phyloP scores from a whole-genome alignment of 23 tunicate species.

The Oikopleura dioica region DNA sequence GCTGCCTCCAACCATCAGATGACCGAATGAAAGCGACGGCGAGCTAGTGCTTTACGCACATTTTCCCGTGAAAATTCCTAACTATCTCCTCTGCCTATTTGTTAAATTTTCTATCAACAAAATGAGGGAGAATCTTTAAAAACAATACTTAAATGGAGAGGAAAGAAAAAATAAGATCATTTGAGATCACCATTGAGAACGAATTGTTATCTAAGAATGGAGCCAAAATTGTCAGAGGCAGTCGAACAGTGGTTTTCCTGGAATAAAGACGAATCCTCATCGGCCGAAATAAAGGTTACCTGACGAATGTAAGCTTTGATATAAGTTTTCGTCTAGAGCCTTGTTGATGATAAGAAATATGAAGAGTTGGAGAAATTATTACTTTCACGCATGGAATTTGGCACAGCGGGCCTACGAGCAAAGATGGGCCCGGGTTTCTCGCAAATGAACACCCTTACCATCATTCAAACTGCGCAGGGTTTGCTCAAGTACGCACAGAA shows the following conservation, averaged over 20 bases:
- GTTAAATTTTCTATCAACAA: no score
- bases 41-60: no score
- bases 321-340: no score
- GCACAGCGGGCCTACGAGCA: constrained; percentile 87
- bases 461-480: constrained; percentile 84
- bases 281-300: no score
- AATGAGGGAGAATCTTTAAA: no score
- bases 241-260: neutral
- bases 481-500: neutral
- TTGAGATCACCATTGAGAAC: neutral
- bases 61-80: no score
- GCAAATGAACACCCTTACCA: constrained; percentile 74
- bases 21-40: no score
- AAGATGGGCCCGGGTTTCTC: constrained; percentile 86
- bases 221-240: neutral
- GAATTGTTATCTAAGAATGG: neutral
- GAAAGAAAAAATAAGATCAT: no score
- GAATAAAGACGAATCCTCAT: neutral
- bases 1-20: no score
- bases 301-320: no score
- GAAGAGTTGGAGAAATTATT: constrained; percentile 27
- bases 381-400: constrained; percentile 62
- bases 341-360: constrained; percentile 23
- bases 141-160: no score
- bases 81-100: no score